Percentiles rank a stretch among this genome's conserved stretches.
These are phyloP conservation scores for Cetonia aurata DNA, from an alignment of 2,888 invertebrate genomes.

Conservation along the genomic window DNA sequence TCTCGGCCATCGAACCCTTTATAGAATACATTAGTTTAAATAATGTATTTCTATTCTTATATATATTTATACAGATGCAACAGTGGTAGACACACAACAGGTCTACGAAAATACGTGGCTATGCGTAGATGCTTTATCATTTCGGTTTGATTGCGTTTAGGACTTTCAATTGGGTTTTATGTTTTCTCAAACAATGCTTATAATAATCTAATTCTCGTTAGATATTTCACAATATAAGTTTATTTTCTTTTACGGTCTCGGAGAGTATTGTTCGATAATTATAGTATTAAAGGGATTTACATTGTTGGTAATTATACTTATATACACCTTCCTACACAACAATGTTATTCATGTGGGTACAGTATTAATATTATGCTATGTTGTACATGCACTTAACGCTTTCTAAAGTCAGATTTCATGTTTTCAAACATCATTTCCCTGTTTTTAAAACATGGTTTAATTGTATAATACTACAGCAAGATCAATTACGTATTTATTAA, in stretches of 20 bases:
- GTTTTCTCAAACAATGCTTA: no score
- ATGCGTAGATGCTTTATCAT: not conserved
- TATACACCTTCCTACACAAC: no score
- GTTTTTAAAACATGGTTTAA: constrained; percentile 11
- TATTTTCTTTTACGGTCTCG: no score
- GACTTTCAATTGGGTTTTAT: no score
- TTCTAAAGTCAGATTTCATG: constrained; percentile 22
- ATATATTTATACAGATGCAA: constrained; percentile 30
- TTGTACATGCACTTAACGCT: constrained; percentile 5
- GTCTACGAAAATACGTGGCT: constrained; percentile 3
- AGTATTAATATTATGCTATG: not conserved
- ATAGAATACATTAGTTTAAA: constrained; percentile 59
- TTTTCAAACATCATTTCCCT: constrained; percentile 6
- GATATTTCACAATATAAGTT: no score
- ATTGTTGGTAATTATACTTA: no score
- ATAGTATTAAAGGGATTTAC: no score
- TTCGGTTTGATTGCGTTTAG: not conserved
- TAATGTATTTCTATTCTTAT: constrained; percentile 57
- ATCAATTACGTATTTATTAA: constrained; percentile 16
- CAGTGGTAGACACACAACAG: not conserved
- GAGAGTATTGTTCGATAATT: no score
- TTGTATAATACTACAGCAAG: not conserved
- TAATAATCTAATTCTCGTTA: no score
- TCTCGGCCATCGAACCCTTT: constrained; percentile 66
- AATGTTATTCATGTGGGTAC: no score